A percentile compares a stretch with the other conserved stretches of the same genome.
phyloP scores from a whole-genome alignment of 2,797 vertebrate species.

The Sebastes diaconus region DNA sequence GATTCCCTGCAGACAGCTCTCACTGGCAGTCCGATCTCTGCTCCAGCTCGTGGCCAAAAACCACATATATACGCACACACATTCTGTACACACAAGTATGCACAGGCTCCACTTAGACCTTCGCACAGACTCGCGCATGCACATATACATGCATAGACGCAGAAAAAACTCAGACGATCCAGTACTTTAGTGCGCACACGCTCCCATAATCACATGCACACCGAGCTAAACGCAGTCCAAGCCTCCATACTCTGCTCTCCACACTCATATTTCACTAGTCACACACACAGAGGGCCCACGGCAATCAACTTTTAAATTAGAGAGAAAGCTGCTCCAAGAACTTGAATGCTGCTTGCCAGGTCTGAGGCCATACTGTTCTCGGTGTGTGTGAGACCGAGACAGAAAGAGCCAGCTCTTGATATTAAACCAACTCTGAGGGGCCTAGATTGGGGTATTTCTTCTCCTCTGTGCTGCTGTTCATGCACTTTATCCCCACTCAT shows the following conservation, averaged over 20 bases:
- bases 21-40: conserved; percentile 56
- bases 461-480: conserved; percentile 51
- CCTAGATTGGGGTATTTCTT: conserved; percentile 63
- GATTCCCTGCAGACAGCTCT: conserved; percentile 65
- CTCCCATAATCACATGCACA: conserved; percentile 47
- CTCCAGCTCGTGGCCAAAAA: conserved; percentile 58
- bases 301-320: conserved; percentile 81
- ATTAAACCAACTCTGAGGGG: conserved; percentile 75
- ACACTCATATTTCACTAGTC: conserved; percentile 76
- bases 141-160: conserved; percentile 36
- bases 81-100: conserved; percentile 26
- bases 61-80: conserved; percentile 47
- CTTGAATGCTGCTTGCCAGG: conserved; percentile 62
- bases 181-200: conserved; percentile 15
- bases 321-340: conserved; percentile 76
- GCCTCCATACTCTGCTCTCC: conserved; percentile 58
- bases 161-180: conserved; percentile 8
- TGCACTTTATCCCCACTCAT: conserved; percentile 41
- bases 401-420: conserved; percentile 68
- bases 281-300: conserved; percentile 64
- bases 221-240: conserved; percentile 55
- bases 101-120: conserved; percentile 48
- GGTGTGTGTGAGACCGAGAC: conserved; percentile 31
- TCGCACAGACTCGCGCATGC: conserved; percentile 34
- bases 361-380: conserved; percentile 66